Evolutionary conservation across 2,888 invertebrate genomes (phyloP).

Genomic region (Orgyia antiqua): DNA sequence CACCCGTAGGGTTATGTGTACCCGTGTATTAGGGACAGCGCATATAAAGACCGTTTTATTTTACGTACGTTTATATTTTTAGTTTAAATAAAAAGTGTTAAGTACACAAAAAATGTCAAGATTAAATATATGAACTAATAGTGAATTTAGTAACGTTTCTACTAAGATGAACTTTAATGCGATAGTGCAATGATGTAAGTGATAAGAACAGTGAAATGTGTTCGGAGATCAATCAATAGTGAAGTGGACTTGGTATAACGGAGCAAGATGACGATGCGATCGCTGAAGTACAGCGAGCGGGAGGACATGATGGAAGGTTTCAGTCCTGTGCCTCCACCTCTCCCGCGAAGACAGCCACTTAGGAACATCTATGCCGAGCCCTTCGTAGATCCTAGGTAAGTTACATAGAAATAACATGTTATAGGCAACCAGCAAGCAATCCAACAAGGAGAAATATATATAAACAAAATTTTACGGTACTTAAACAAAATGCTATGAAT

Average conservation of each 20-base stretch:
- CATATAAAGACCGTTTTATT: constrained; percentile 7
- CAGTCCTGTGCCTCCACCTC: constrained; percentile 80
- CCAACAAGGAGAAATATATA: too few relatives aligned
- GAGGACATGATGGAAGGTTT: constrained; percentile 76
- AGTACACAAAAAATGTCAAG: constrained; percentile 24
- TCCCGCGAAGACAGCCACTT: constrained; percentile 79
- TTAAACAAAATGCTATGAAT: too few relatives aligned
- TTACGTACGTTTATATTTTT: constrained; percentile 8
- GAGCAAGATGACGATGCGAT: constrained; percentile 80
- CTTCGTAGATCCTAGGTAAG: constrained; percentile 80
- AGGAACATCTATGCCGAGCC: constrained; percentile 83
- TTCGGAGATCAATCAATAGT: constrained; percentile 46
- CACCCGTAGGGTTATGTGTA: constrained; percentile 20
- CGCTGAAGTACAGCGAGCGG: constrained; percentile 75
- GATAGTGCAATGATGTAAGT: constrained; percentile 62
- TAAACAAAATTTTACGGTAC: too few relatives aligned
- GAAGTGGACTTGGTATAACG: constrained; percentile 53
- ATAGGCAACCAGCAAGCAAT: neutral
- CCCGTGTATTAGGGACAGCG: constrained; percentile 3
- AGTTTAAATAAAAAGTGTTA: constrained; percentile 5
- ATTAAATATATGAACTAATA: constrained; percentile 31
- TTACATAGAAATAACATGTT: constrained; percentile 18
- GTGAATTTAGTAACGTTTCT: constrained; percentile 29
- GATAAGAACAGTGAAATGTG: constrained; percentile 55
- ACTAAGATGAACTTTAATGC: constrained; percentile 34